Evolutionary conservation across 2,113 vertebrate genomes (phyloP), one percentile per base, ranked within the genome.

Genomic region (Notothenia coriiceps): DNA sequence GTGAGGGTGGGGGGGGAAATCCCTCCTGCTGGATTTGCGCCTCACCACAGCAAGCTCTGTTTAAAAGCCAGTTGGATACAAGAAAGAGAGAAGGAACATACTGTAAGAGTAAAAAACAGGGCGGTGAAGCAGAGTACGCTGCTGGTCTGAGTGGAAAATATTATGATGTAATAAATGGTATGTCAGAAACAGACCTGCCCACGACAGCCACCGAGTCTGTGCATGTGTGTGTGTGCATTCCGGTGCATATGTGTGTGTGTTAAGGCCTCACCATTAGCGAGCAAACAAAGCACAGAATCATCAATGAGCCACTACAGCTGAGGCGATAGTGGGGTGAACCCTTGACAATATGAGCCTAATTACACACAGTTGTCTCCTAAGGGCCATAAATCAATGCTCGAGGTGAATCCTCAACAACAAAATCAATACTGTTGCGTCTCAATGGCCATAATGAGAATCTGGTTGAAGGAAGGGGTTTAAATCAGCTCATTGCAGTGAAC

Each of bases 81-180:
- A 78, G 67, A 71, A 84, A 83, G 65, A 77, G 70, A 77, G 8
- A 17, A 78, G 79, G 74, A 85, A 78, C 78, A 69, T 29, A n/a
- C n/a, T n/a, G n/a, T n/a, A 46, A 40, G 70, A 87, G 71, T 47
- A 75, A 74, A 77, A 60, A 88, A 76, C 56, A 68, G 78, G 82
- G 70, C 29, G 63, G 83, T 85, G 86, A 89, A 79, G 85, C 83
- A 70, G 71, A 84, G 84, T 71, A 90, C 59, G 79, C 70, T 72
- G 85, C 84, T 83, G 78, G 84, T 73, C 81, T 82, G 84, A 89
- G 77, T 77, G 88, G 90, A 90, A 91, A 92, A 90, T 90, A 88
- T 79, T 75, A 89, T 91, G 89, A 90, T 79, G 85, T 88, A 86
- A 91, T 86, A 86, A 90, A 92, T 64, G 71, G 77, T 44, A 79